Conservation (phyloP, 1,140 invertebrate genomes). For the Brachionus asplanchnoidis region DNA sequence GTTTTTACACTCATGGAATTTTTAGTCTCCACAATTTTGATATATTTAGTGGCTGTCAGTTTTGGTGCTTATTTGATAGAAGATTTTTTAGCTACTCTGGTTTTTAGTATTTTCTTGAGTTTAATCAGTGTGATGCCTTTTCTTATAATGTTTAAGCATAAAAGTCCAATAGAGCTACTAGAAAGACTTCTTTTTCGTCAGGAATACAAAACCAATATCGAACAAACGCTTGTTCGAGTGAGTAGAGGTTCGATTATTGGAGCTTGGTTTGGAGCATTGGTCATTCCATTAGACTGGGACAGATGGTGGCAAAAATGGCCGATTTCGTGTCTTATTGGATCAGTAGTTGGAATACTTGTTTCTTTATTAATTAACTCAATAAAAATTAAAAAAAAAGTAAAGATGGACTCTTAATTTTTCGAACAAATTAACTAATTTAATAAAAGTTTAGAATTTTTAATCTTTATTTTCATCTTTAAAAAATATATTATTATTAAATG, state of each 20-base stretch:
- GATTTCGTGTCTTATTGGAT: not conserved
- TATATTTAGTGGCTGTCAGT: slow-evolving; percentile 7
- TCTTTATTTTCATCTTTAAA: no score
- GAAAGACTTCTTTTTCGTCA: not conserved
- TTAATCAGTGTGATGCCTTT: not conserved
- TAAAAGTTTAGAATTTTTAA: no score
- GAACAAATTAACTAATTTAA: no score
- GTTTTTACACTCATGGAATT: not conserved
- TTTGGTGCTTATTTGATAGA: slow-evolving; percentile 27
- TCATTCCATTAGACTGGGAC: slow-evolving; percentile 28
- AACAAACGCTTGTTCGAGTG: not conserved
- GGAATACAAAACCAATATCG: not conserved
- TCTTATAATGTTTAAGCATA: not conserved
- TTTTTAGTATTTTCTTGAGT: not conserved
- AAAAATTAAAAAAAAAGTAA: not conserved
- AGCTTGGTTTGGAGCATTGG: slow-evolving; percentile 19
- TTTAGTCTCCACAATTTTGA: not conserved
- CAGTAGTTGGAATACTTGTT: not conserved
- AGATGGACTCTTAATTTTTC: slow-evolving; percentile 82
- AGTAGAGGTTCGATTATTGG: not conserved
- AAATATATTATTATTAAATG: no score
- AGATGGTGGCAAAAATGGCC: slow-evolving; percentile 40
- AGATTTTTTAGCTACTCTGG: not conserved
- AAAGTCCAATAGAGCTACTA: not conserved
- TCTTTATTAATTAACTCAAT: not conserved